Conservation (phyloP, 2,113 vertebrate species). For the Isurus oxyrinchus region DNA sequence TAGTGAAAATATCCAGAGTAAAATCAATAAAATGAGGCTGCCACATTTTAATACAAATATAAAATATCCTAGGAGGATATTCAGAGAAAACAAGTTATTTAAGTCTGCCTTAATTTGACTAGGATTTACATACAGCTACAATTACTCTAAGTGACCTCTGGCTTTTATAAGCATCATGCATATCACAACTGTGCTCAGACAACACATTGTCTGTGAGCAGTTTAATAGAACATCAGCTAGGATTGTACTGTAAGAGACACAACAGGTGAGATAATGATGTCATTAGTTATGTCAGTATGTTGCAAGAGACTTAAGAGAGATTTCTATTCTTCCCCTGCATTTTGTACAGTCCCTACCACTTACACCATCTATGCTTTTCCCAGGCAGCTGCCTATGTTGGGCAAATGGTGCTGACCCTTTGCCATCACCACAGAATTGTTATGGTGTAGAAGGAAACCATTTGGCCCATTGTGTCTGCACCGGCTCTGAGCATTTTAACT, state of each 20-base stretch:
- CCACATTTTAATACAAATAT: not conserved
- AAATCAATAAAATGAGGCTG: not conserved
- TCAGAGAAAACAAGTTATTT: not conserved
- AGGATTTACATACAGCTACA: not conserved
- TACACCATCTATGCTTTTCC: not conserved
- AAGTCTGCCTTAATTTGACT: not conserved
- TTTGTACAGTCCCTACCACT: not conserved
- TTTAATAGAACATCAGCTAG: not conserved
- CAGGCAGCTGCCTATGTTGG: not conserved
- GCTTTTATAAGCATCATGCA: not conserved
- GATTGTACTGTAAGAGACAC: not conserved
- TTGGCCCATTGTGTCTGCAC: no score
- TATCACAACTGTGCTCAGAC: not conserved
- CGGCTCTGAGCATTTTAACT: no score
- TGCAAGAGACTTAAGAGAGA: not conserved
- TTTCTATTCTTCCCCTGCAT: not conserved
- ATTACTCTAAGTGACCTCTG: not conserved
- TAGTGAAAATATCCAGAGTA: not conserved
- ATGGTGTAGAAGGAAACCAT: no score
- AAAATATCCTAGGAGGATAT: not conserved
- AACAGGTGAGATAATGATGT: not conserved
- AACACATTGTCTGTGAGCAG: not conserved
- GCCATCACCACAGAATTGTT: not conserved
- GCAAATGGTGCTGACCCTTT: not conserved
- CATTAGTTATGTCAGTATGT: not conserved